phyloP scores from a whole-genome alignment of 1,140 invertebrate genomes.

The Diprion similis region DNA sequence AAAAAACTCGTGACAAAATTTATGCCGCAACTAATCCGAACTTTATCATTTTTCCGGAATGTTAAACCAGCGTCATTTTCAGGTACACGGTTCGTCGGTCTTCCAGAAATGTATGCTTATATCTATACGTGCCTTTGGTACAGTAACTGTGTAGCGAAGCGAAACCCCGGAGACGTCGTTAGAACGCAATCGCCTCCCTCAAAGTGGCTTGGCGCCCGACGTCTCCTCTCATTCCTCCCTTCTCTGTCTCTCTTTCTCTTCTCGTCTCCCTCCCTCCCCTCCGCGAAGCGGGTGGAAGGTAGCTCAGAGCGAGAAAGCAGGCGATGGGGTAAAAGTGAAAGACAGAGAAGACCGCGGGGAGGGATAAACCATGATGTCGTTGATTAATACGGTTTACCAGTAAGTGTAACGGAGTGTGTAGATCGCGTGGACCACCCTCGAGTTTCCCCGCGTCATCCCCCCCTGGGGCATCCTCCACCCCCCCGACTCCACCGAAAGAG shows the following conservation, averaged over 20 bases:
- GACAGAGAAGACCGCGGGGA: conserved; percentile 21
- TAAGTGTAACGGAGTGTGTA: conserved; percentile 64
- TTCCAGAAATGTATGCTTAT: not conserved
- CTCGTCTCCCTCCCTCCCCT: not conserved
- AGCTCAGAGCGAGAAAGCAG: not conserved
- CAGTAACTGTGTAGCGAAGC: conserved; percentile 8
- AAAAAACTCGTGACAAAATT: too few species aligned
- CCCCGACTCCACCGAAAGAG: conserved; percentile 21
- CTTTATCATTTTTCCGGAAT: too few species aligned
- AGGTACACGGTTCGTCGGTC: too few species aligned
- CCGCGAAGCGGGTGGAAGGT: not conserved
- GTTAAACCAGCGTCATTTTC: too few species aligned
- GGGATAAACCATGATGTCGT: conserved; percentile 63
- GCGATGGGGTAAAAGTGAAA: conserved; percentile 19
- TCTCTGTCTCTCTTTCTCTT: not conserved
- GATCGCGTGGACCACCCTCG: conserved; percentile 44
- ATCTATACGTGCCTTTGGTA: not conserved
- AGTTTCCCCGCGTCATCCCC: conserved; percentile 26
- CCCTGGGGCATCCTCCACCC: conserved; percentile 20
- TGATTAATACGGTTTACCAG: conserved; percentile 65
- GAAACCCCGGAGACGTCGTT: conserved; percentile 17
- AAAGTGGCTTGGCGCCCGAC: conserved; percentile 34
- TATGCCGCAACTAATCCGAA: too few species aligned
- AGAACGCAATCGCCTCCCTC: conserved; percentile 32
- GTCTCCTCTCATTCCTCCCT: conserved; percentile 2